phyloP scores from a whole-genome alignment of 2,797 vertebrate genomes.

The Triplophysa yarkandensis region DNA sequence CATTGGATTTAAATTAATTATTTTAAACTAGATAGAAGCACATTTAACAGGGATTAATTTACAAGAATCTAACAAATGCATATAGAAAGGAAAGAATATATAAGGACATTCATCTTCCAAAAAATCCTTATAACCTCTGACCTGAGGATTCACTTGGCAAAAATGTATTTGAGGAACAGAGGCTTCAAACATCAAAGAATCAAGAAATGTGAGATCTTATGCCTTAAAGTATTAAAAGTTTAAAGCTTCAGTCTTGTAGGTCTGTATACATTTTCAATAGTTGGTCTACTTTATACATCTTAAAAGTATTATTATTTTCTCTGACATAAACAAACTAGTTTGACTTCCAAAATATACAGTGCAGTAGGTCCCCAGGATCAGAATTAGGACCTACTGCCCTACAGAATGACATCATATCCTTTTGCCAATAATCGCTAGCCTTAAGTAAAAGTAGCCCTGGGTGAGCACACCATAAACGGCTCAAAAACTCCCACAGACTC shows the following conservation, averaged over 20 bases:
- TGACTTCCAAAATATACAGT: background rate
- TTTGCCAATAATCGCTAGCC: background rate
- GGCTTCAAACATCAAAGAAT: background rate
- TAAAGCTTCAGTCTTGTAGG: background rate
- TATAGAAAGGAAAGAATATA: background rate
- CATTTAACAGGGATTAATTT: constrained; percentile 2
- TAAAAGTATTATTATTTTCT: background rate
- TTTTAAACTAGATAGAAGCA: background rate
- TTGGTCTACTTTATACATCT: background rate
- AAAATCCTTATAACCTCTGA: background rate
- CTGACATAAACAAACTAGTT: background rate
- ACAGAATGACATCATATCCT: background rate
- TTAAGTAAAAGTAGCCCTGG: too few species aligned
- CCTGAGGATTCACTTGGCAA: constrained; percentile 12
- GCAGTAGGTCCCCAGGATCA: background rate
- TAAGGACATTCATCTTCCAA: background rate
- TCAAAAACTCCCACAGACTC: constrained; percentile 9
- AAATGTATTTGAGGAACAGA: background rate
- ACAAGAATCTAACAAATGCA: constrained; percentile 18
- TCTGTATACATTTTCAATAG: background rate
- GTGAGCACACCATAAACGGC: constrained; percentile 31
- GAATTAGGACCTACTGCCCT: background rate
- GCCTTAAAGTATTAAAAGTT: background rate
- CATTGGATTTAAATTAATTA: too few species aligned
- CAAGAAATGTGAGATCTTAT: background rate